Base-by-base conservation (phyloP, 2,888 invertebrate genomes). In the Chrysodeixis includens region DNA sequence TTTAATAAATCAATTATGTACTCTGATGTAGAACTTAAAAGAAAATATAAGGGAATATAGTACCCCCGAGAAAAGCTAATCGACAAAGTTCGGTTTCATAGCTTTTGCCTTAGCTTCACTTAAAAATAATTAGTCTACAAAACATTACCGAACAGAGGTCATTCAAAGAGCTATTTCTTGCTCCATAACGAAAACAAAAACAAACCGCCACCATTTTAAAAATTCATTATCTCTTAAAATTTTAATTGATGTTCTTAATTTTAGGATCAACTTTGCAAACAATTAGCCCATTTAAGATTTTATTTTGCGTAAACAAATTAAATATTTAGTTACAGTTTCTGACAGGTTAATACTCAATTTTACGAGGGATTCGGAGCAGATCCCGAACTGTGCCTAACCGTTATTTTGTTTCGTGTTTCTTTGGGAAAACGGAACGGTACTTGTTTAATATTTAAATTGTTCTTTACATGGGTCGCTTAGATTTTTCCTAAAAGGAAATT, bases 311-410 rank as follows among this genome's bases (percentile, higher is more conserved):
- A 76, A 81, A 73, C 65, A 79, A 81, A 71, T 79, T 76, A 69
- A 79, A 79, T 69, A 80, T 79, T 79, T 69, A 69, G 62, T 69
- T 46, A 52, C 63, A 69, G n/a, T 62, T 67, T 69, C 56, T 78
- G 81, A 76, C 76, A 64, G 69, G 30, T 35, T 76, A 74, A 78
- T 71, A 70, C 69, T 71, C 70, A 76, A 76, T 79, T 78, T 76
- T 67, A 70, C 71, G 64, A 70, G 55, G 62, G 54, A 66, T 73
- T 58, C 56, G 8, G 5, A 30, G 52, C 62, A 56, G 67, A 71
- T 68, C 55, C 60, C 44, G 1, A 51, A 56, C 54, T 63, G 63
- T 70, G 55, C 30, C 49, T 71, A 35, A 60, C 30, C 56, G 56
- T 56, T 63, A 57, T 62, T 71, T 65, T 69, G 40, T 71, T 74